Evolutionary conservation across 1,140 invertebrate genomes (phyloP).

Genomic region (Eupristina koningsbergeri): DNA sequence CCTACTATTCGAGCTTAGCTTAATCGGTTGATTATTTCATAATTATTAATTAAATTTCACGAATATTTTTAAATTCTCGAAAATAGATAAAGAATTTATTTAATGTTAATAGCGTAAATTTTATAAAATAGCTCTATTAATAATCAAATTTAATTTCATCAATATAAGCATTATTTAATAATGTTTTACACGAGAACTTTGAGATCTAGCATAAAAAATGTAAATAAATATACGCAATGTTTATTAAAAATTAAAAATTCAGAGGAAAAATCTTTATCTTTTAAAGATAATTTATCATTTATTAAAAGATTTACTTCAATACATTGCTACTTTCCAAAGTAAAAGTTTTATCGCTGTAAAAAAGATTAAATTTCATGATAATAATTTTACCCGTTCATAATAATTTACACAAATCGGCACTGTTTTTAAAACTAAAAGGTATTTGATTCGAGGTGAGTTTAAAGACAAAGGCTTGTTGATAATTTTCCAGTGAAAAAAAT

Average conservation of each 20-base stretch:
- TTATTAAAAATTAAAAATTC: not conserved
- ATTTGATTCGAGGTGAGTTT: not conserved
- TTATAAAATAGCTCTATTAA: too few species aligned
- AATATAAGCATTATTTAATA: too few species aligned
- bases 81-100: too few species aligned
- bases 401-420: not conserved
- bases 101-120: too few species aligned
- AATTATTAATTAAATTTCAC: too few species aligned
- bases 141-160: too few species aligned
- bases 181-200: too few species aligned
- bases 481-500: not conserved
- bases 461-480: conserved; percentile 8
- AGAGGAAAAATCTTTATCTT: not conserved
- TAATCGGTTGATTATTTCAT: too few species aligned
- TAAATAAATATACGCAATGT: not conserved
- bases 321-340: not conserved
- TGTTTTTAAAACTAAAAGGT: not conserved
- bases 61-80: too few species aligned
- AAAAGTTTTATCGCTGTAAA: conserved; percentile 1
- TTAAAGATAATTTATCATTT: not conserved
- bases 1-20: too few species aligned
- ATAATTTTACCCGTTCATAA: not conserved
- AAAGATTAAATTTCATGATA: not conserved
- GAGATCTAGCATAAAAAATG: too few species aligned
- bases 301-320: not conserved